Conservation (phyloP, 2,888 invertebrate genomes). For the Ephialtes manifestator region DNA sequence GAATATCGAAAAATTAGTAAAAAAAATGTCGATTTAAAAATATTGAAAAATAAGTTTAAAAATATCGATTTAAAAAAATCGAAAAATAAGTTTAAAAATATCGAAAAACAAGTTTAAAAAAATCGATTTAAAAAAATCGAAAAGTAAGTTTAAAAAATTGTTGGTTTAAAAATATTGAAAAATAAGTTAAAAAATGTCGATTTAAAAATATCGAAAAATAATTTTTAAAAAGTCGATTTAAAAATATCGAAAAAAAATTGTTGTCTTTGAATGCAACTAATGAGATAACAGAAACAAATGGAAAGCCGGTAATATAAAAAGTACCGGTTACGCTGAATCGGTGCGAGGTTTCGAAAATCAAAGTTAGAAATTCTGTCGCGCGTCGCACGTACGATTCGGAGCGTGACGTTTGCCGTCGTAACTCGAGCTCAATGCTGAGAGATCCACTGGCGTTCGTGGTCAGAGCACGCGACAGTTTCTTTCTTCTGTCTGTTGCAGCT, state of each 20-base stretch:
- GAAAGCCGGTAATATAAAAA: background rate
- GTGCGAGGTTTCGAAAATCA: constrained; percentile 62
- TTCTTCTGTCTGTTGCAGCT: constrained; percentile 40
- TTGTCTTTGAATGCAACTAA: background rate
- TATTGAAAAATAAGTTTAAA: too few relatives aligned
- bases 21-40: too few relatives aligned
- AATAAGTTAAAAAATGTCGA: too few relatives aligned
- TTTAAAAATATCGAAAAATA: too few relatives aligned
- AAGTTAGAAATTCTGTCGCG: constrained; percentile 64
- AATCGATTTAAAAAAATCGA: too few relatives aligned
- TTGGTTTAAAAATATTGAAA: too few relatives aligned
- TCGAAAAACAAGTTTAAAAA: too few relatives aligned
- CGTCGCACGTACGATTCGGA: constrained; percentile 66
- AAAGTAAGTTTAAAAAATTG: too few relatives aligned
- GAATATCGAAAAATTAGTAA: too few relatives aligned
- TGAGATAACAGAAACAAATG: background rate
- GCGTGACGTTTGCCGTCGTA: constrained; percentile 65
- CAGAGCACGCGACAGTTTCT: constrained; percentile 70
- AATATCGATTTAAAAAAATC: too few relatives aligned
- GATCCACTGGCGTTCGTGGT: constrained; percentile 32
- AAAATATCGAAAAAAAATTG: background rate
- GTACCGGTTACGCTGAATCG: constrained; percentile 13
- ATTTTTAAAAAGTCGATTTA: background rate
- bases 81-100: too few relatives aligned
- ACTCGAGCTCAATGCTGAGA: constrained; percentile 1